Base-by-base conservation (phyloP, 2,888 invertebrate genomes). In the Hetaerina titia region DNA sequence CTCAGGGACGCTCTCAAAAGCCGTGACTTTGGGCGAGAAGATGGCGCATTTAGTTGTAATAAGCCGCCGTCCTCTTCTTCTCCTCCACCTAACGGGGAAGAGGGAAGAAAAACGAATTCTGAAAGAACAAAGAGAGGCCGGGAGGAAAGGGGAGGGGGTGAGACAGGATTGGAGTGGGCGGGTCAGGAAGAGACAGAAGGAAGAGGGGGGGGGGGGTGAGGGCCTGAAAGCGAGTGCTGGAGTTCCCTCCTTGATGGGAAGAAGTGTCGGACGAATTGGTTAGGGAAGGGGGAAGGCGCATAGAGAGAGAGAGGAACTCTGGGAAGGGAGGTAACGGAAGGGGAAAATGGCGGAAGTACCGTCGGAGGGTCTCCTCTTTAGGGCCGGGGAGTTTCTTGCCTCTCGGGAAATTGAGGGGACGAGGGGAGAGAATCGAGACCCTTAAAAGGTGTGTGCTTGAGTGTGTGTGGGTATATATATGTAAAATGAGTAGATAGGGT, bases 21-120 rank as follows among this genome's bases (percentile, higher is more conserved):
- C n/a, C 69, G 69, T 69, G 69, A 69, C 69, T 69, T n/a, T n/a
- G 22, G 69, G 69, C 22, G 69, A 69, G 22, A 69, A 69, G 69
- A 69, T n/a, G 69, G 69, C 69, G 69, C 69, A 69, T 22, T 69
- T 69, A 69, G 69, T 22, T 69, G 69, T 69, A 69, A 69, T 69
- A 69, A 69, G 69, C 69, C n/a, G 69, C 22, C 19, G 19, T n/a
- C 69, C 9, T 69, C 22, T 69, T n/a, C 69, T 22, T n/a, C 69
- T n/a, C n/a, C 69, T 1, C 69, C 2, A 19, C n/a, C 9, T 19
- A 69, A 6, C 22, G 69, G n/a, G n/a, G 69, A 22, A n/a, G 22
- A 69, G 69, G 69, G 8, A 69, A 69, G n/a, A 69, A 69, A 69
- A 8, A 22, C 69, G 22, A 69, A 69, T n/a, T 19, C n/a, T 2